Conservation (phyloP, 2,797 vertebrate genomes). For the Sternotherus odoratus region DNA sequence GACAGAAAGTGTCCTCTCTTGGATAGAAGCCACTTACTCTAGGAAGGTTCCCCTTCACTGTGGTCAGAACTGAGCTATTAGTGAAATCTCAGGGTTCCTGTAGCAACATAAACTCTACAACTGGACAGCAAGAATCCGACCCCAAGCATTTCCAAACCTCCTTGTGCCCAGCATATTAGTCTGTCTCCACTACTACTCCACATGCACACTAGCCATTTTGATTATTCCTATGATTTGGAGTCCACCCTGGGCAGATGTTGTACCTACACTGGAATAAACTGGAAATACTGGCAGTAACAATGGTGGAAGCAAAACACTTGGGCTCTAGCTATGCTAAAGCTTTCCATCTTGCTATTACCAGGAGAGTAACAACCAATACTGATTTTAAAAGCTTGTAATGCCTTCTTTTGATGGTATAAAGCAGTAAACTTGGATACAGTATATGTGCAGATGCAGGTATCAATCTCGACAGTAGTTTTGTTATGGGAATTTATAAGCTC, state of each 20-base stretch:
- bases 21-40: not conserved
- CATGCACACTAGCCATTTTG: not conserved
- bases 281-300: not conserved
- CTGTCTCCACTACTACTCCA: not conserved
- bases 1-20: not conserved
- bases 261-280: not conserved
- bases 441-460: not conserved
- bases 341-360: not conserved
- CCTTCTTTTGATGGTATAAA: not conserved
- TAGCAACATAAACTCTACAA: not conserved
- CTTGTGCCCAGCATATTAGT: not conserved
- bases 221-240: not conserved
- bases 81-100: not conserved
- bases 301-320: not conserved
- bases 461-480: not conserved
- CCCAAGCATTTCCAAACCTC: not conserved
- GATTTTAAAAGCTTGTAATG: not conserved
- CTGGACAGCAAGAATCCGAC: not conserved
- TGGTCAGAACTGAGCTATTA: not conserved
- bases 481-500: not conserved
- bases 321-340: not conserved
- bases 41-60: not conserved
- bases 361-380: rapidly evolving
- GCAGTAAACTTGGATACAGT: rapidly evolving
- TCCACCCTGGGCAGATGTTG: not conserved